Base-by-base conservation (phyloP, 1,140 invertebrate genomes). In the Chlorops oryzae region DNA sequence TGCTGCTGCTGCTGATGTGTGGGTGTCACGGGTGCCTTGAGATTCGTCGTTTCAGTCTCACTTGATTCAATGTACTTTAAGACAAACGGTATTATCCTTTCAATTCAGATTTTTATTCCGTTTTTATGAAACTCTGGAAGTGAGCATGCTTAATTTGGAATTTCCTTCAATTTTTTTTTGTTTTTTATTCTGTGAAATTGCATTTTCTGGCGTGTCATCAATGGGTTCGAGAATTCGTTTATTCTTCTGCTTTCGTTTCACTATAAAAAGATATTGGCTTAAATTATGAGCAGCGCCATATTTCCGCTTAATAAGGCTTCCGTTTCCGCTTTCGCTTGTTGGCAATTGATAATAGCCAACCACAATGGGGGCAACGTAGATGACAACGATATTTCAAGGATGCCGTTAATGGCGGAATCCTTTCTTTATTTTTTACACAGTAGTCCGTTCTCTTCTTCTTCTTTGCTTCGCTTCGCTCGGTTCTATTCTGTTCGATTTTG, bases 301-400 rank as follows among this genome's bases (percentile, higher is more conserved):
- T 65, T 65, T 65, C 63, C 63, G 63, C 63, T 65, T 65, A 65
- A 65, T 65, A 65, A 61, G 63, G 63, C 59, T 64, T 67, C 62
- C 64, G 64, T 59, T 64, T 60, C 62, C 62, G 63, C 32, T 37
- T 12, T 12, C n/a, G 18, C 21, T 15, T 48, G 15, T 6, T 25
- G 27, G 24, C 48, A 50, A 50, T 50, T 50, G 40, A 35, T 48
- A 37, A 17, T 48, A 32, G 27, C 42, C 28, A 34, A 25, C 20
- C 34, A 21, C 34, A 32, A n/a, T n/a, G n/a, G n/a, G n/a, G n/a
- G n/a, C n/a, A n/a, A n/a, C n/a, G n/a, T n/a, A n/a, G n/a, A n/a
- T n/a, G n/a, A n/a, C n/a, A n/a, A n/a, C n/a, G n/a, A n/a, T n/a
- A n/a, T n/a, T n/a, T n/a, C n/a, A n/a, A n/a, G n/a, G n/a, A n/a